A percentile compares a stretch with the other conserved stretches of the same genome.
Conservation (phyloP, 2,797 vertebrate genomes). For the Hydrolagus colliei region DNA sequence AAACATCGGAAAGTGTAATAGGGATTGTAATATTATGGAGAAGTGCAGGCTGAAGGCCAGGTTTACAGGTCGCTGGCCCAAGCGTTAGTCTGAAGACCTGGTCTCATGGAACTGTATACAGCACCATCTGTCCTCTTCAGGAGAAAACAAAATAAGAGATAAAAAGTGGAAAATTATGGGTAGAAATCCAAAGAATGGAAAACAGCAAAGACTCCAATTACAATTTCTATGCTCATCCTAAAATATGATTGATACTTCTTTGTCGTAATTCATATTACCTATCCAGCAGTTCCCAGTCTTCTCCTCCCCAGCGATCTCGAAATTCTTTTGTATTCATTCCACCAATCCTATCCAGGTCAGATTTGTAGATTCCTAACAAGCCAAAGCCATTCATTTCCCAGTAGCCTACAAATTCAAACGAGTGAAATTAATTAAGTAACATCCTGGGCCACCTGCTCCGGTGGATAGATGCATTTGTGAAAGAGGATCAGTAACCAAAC, state of each 20-base stretch:
- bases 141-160: not conserved
- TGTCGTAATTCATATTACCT: conserved; percentile 54
- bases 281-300: conserved; percentile 97
- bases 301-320: conserved; percentile 85
- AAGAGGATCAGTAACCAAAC: too few relatives aligned
- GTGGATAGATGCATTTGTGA: too few relatives aligned
- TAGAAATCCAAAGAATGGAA: not conserved
- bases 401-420: conserved; percentile 54
- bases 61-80: not conserved
- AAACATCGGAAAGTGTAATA: not conserved
- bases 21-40: not conserved
- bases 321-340: conserved; percentile 94
- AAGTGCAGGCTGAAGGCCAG: not conserved
- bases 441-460: not conserved
- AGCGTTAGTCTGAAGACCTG: not conserved
- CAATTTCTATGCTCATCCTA: not conserved
- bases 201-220: too few relatives aligned
- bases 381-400: conserved; percentile 97
- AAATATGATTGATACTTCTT: too few relatives aligned
- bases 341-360: conserved; percentile 76
- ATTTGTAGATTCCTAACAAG: conserved; percentile 89
- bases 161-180: not conserved
- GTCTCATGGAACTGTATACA: not conserved
- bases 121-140: not conserved
- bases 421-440: not conserved